Evolutionary conservation across 30 jellyfish, hydroid and myxozoan species (phyloP).

Genomic region (Hydra vulgaris): DNA sequence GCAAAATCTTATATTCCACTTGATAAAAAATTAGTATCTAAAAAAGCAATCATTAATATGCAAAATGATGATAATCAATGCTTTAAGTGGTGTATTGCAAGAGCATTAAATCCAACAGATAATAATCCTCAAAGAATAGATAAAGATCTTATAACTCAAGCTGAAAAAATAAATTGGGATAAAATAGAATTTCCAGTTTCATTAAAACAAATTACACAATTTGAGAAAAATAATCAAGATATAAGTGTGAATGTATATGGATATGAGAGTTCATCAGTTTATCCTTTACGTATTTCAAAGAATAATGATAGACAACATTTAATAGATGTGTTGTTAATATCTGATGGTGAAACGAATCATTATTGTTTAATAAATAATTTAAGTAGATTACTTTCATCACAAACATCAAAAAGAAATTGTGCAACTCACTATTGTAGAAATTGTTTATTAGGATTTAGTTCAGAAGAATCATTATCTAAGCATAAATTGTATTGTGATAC

Average conservation of each 20-base stretch:
- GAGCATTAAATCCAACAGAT: constrained; percentile 2
- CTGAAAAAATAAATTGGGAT: constrained; percentile 13
- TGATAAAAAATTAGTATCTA: background rate
- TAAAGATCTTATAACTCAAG: background rate
- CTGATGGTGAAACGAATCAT: constrained; percentile 15
- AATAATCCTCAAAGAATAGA: background rate
- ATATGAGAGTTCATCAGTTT: background rate
- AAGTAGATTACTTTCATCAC: background rate
- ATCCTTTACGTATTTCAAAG: background rate
- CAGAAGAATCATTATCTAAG: constrained; percentile 8
- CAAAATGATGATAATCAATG: background rate
- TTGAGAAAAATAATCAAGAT: constrained; percentile 29
- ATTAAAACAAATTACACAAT: background rate
- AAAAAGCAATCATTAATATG: constrained; percentile 16
- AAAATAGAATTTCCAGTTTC: constrained; percentile 11
- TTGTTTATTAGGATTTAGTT: constrained; percentile 9
- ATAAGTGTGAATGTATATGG: constrained; percentile 13
- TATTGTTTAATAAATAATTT: background rate
- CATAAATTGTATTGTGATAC: constrained; percentile 1
- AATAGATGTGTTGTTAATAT: constrained; percentile 7
- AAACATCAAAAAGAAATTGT: background rate
- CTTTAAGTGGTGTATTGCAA: constrained; percentile 13
- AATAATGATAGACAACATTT: background rate
- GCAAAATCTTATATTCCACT: constrained; percentile 7
- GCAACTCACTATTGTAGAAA: constrained; percentile 17